Conservation (phyloP, 2,888 invertebrate species). For the Drosophila recens region DNA sequence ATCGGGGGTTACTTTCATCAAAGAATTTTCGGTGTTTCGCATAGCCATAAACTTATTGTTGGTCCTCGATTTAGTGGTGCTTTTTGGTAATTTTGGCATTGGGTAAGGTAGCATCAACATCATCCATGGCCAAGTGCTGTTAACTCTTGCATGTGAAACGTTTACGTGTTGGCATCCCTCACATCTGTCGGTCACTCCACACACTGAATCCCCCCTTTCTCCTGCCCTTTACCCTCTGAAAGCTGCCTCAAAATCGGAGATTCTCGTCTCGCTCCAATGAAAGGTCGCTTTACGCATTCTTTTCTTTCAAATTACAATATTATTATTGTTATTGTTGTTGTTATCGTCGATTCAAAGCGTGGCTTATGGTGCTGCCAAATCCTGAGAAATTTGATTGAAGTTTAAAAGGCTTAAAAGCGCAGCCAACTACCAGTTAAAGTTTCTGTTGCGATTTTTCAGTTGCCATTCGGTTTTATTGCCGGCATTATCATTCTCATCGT, state of each 20-base stretch:
- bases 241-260: conserved; percentile 7
- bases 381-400: conserved; percentile 80
- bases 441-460: conserved; percentile 56
- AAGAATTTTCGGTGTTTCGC: conserved; percentile 74
- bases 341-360: conserved; percentile 47
- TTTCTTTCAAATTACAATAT: conserved; percentile 75
- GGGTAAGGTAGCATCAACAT: conserved; percentile 37
- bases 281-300: conserved; percentile 70
- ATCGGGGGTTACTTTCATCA: conserved; percentile 64
- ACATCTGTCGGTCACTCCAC: conserved; percentile 38
- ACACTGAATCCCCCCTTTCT: conserved; percentile 5
- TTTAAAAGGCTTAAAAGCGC: conserved; percentile 76
- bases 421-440: conserved; percentile 72
- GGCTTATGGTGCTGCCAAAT: conserved; percentile 62
- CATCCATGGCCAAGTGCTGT: conserved; percentile 51
- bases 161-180: conserved; percentile 76
- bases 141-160: conserved; percentile 71
- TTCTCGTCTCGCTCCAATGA: conserved; percentile 37
- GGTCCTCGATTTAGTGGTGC: conserved; percentile 15
- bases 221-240: neutral
- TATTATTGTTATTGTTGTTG: conserved; percentile 56
- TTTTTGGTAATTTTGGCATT: conserved; percentile 29
- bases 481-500: conserved; percentile 66
- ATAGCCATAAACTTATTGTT: conserved; percentile 69
- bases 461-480: conserved; percentile 80